A percentile compares a stretch with the other conserved stretches of the same genome.
phyloP scores from a whole-genome alignment of 2,888 invertebrate genomes.

The Amiota communis region DNA sequence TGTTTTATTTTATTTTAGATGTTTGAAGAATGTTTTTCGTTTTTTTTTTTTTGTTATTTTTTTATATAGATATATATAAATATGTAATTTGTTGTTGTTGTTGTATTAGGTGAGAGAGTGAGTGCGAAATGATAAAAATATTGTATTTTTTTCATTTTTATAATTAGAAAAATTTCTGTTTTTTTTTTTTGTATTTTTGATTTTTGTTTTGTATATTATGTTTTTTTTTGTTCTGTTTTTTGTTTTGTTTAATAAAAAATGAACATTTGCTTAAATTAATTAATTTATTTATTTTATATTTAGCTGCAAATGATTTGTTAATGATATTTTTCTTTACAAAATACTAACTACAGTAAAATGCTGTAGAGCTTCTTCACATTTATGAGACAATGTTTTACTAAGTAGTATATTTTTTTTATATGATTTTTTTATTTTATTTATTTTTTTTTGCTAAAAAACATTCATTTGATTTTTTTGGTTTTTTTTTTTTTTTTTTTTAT shows the following conservation, averaged over 20 bases:
- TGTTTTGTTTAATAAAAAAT: constrained; percentile 52
- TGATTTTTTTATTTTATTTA: constrained; percentile 23
- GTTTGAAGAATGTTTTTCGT: constrained; percentile 39
- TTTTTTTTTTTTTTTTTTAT: constrained; percentile 40
- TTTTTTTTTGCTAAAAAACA: constrained; percentile 24
- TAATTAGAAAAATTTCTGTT: constrained; percentile 20
- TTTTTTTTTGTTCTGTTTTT: constrained; percentile 35
- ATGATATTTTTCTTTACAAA: constrained; percentile 61
- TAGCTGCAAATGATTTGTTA: constrained; percentile 55
- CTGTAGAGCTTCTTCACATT: constrained; percentile 55
- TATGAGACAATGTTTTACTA: constrained; percentile 51
- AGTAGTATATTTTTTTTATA: constrained; percentile 37
- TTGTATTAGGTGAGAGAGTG: constrained; percentile 51
- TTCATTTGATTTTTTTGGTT: constrained; percentile 26
- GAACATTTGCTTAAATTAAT: constrained; percentile 52
- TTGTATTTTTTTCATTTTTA: too few species aligned
- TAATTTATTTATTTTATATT: constrained; percentile 43
- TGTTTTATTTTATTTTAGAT: constrained; percentile 45
- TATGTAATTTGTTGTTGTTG: constrained; percentile 35
- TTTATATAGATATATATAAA: constrained; percentile 40
- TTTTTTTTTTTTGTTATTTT: constrained; percentile 41
- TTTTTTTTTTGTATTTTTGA: constrained; percentile 32
- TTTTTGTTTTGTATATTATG: constrained; percentile 44
- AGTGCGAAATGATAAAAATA: constrained; percentile 56
- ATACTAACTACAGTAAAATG: constrained; percentile 66